A percentile compares a stretch with the other conserved stretches of the same genome.
Evolutionary conservation across 2,113 vertebrate species (phyloP).

Genomic region (Xyliphius kryptos): DNA sequence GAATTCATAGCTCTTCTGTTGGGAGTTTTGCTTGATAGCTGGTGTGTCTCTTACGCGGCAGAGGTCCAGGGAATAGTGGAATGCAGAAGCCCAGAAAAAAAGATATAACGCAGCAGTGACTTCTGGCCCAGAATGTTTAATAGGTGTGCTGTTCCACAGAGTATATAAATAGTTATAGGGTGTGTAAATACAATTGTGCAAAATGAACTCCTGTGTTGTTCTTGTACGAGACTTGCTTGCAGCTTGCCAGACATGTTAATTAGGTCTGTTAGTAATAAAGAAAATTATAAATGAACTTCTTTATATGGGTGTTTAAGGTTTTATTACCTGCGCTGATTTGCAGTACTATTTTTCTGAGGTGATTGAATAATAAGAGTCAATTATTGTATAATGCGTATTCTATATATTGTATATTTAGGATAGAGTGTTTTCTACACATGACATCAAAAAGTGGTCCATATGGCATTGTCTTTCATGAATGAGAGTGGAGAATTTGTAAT

Average conservation of each 20-base stretch:
- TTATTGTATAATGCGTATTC: background rate
- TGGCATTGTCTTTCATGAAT: background rate
- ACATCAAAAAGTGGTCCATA: background rate
- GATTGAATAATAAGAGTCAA: background rate
- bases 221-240: conserved; percentile 3
- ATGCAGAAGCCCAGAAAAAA: background rate
- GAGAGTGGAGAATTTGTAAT: conserved; percentile 2
- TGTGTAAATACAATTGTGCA: conserved; percentile 16
- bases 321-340: background rate
- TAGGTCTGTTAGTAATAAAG: background rate
- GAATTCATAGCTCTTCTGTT: background rate
- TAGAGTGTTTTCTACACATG: background rate
- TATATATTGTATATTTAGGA: background rate
- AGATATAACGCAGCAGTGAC: conserved; percentile 19
- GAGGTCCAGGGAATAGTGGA: background rate
- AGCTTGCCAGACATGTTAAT: conserved; percentile 1
- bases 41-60: background rate
- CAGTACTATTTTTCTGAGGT: background rate
- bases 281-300: background rate
- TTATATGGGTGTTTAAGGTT: background rate
- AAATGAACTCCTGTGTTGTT: background rate
- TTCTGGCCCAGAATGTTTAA: conserved; percentile 14
- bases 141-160: background rate
- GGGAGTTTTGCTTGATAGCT: background rate
- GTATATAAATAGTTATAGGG: conserved; percentile 13